These are phyloP conservation scores for Intellagama lesueurii DNA, from an alignment of 2,797 vertebrate genomes.

Conservation along the genomic window DNA sequence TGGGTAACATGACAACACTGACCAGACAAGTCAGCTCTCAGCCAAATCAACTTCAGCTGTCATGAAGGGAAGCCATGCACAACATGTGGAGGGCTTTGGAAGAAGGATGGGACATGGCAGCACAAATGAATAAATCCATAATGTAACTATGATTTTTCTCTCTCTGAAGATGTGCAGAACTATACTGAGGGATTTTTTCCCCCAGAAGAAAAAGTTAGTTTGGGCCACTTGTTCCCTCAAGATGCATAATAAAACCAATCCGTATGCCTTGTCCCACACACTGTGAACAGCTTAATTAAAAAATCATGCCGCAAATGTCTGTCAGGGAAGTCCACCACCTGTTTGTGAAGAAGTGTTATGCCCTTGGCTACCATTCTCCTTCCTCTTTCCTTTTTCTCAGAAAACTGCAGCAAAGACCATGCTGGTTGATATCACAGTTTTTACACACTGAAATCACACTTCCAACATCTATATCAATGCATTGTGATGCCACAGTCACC, in stretches of 20 bases:
- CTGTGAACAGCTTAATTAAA: slow-evolving; percentile 60
- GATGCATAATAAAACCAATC: neutral
- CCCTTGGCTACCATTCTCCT: slow-evolving; percentile 63
- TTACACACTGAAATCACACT: slow-evolving; percentile 16
- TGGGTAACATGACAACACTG: neutral
- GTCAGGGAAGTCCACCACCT: slow-evolving; percentile 51
- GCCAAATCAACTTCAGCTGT: neutral
- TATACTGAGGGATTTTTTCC: neutral
- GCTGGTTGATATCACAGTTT: slow-evolving; percentile 30
- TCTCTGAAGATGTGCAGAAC: slow-evolving; percentile 3
- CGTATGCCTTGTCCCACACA: slow-evolving; percentile 33
- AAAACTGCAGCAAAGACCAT: slow-evolving; percentile 37
- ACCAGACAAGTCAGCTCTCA: neutral
- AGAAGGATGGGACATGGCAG: neutral
- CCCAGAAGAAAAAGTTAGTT: too few species aligned
- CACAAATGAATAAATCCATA: neutral
- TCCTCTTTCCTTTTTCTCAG: slow-evolving; percentile 47
- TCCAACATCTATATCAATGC: slow-evolving; percentile 9
- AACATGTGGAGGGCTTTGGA: neutral
- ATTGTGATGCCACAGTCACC: neutral
- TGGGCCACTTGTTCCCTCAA: neutral
- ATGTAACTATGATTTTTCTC: neutral
- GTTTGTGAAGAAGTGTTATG: slow-evolving; percentile 56
- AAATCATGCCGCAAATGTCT: slow-evolving; percentile 62
- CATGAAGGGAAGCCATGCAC: neutral